phyloP scores from a whole-genome alignment of 2,113 vertebrate genomes.

The Aegithalos caudatus region DNA sequence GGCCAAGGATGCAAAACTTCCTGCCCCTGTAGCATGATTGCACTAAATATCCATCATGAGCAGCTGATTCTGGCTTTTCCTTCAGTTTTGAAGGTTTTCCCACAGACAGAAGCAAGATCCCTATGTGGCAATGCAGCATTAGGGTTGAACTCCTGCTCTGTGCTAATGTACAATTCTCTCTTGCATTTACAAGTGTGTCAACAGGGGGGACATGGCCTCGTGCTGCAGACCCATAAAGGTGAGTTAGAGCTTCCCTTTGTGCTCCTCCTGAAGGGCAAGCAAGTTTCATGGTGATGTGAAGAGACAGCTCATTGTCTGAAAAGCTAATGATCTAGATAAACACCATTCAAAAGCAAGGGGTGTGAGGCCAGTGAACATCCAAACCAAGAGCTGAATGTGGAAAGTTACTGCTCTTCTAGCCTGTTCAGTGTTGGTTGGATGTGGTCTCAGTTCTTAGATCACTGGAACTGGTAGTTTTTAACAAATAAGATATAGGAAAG shows the following conservation, averaged over 20 bases:
- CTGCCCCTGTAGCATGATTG: background rate
- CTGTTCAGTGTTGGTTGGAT: background rate
- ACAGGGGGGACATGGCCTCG: rapidly evolving
- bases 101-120: background rate
- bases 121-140: background rate
- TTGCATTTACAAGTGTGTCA: background rate
- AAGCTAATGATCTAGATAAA: background rate
- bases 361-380: background rate
- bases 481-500: background rate
- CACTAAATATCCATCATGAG: background rate
- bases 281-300: background rate
- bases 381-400: background rate
- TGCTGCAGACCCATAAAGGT: background rate
- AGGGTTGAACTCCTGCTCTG: background rate
- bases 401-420: background rate
- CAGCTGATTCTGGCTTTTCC: background rate
- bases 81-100: background rate
- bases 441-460: background rate
- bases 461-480: background rate
- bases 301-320: background rate
- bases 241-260: background rate
- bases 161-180: background rate
- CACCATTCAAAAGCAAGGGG: background rate
- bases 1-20: background rate
- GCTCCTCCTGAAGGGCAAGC: background rate